A percentile compares a stretch with the other conserved stretches of the same genome.
Evolutionary conservation across 2,113 vertebrate genomes (phyloP).

Genomic region (Nymphicus hollandicus): DNA sequence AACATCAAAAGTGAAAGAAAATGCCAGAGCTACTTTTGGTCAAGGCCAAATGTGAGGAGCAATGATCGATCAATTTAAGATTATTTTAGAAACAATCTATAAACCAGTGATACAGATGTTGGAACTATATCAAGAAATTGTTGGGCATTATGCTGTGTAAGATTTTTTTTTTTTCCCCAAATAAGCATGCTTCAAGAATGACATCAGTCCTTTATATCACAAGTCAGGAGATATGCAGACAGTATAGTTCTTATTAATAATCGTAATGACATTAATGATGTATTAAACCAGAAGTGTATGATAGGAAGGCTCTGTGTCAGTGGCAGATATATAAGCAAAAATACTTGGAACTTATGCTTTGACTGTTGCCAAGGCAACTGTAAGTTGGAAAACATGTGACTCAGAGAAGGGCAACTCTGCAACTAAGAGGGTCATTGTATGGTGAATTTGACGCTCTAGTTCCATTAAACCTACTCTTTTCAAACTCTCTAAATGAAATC

Average conservation of each 20-base stretch:
- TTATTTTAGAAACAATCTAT: conserved; percentile 67
- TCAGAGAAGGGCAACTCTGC: conserved; percentile 55
- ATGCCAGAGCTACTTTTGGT: conserved; percentile 62
- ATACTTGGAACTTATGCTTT: conserved; percentile 63
- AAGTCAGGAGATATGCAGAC: conserved; percentile 12
- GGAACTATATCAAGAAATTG: conserved; percentile 33
- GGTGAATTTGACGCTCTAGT: conserved; percentile 4
- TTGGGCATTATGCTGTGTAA: conserved; percentile 1
- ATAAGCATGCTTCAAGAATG: conserved; percentile 21
- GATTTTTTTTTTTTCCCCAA: not conserved
- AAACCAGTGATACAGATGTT: conserved; percentile 54
- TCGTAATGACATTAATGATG: conserved; percentile 61
- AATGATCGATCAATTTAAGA: conserved; percentile 69
- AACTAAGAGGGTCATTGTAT: conserved; percentile 50
- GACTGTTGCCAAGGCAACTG: conserved; percentile 66
- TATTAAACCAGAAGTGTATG: conserved; percentile 61
- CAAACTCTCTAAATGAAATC: conserved; percentile 36
- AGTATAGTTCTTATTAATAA: conserved; percentile 16
- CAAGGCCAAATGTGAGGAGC: conserved; percentile 50
- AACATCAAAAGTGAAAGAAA: conserved; percentile 58
- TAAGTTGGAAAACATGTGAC: conserved; percentile 40
- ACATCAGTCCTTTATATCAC: conserved; percentile 12
- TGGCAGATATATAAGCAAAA: conserved; percentile 61
- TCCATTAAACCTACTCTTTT: conserved; percentile 54
- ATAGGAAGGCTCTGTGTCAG: conserved; percentile 41